These are phyloP conservation scores for Tragelaphus oryx DNA, from an alignment of 2,797 vertebrate species.

Conservation along the genomic window DNA sequence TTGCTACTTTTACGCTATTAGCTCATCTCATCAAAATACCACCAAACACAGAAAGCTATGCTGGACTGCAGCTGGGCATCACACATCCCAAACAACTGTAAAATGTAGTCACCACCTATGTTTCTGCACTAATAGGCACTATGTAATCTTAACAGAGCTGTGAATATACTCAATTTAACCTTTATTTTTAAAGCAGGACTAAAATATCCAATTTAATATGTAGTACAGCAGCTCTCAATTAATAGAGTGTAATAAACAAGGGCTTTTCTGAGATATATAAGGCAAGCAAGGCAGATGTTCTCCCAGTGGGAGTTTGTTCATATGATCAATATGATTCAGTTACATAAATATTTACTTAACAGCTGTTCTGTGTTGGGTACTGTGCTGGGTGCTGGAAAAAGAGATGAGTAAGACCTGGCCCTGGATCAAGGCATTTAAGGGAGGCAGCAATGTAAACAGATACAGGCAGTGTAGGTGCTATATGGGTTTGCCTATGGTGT, in stretches of 20 bases:
- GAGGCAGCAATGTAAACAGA: background rate
- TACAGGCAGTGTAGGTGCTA: too few species aligned
- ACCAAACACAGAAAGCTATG: constrained; percentile 45
- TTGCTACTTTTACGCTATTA: constrained; percentile 56
- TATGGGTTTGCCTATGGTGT: background rate
- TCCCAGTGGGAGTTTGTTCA: background rate
- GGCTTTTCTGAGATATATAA: background rate
- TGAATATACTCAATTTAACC: background rate
- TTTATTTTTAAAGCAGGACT: background rate
- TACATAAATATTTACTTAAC: constrained; percentile 51
- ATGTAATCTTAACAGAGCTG: constrained; percentile 49
- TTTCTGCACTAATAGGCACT: constrained; percentile 50
- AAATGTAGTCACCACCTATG: constrained; percentile 38
- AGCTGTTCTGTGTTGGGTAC: constrained; percentile 24
- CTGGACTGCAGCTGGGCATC: constrained; percentile 34
- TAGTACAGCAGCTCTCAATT: background rate
- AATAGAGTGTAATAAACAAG: background rate
- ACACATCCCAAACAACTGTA: background rate
- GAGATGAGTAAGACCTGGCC: background rate
- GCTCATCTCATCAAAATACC: constrained; percentile 56
- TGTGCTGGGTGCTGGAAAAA: background rate
- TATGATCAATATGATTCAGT: constrained; percentile 41
- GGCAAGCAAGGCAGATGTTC: constrained; percentile 11
- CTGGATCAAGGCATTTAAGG: background rate
- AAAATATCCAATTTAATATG: constrained; percentile 1